Evolutionary conservation across 1,140 invertebrate genomes (phyloP), one percentile per base, ranked within the genome.

Genomic region (Spodoptera frugiperda): DNA sequence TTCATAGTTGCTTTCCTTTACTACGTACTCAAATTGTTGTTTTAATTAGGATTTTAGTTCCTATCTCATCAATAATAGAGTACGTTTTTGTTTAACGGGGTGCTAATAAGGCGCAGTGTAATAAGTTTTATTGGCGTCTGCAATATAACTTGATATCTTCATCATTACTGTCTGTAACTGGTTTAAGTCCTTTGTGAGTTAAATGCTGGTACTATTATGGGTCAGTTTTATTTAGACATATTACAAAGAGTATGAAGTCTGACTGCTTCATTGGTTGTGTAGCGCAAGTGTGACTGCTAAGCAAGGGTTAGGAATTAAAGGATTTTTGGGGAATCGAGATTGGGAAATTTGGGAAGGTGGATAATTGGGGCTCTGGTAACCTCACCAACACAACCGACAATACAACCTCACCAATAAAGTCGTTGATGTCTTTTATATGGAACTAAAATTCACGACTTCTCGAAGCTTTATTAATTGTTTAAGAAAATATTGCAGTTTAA

Each of bases 1-100:
- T 48, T 73, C 55, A 73, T 73, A 59, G 55, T 59, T n/a, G 44
- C 54, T 73, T 39, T 73, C 30, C 57, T 71, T 71, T 55, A 70
- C 55, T 46, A 44, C 57, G 25, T 72, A 53, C 10, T 21, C 33
- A 51, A 49, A 61, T 17, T 10, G 25, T 0, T 3, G 6, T 17
- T 12, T 3, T 8, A 63, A 14, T 11, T 25, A 1, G 11, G 1
- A 57, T 21, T 72, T 55, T 72, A 6, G 12, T 17, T 12, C 14
- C 12, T 72, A 72, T 4, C 1, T 1, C 17, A 0, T 8, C 25
- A 3, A 0, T 9, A 3, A 46, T 72, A 72, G n/a, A 10, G 68
- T 46, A 21, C 1, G 19, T 8, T 3, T 19, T 46, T 46, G 14
- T 51, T 1, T 14, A 21, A 17, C 5, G 39, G 21, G 10, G 2